Conservation (phyloP, 2,113 vertebrate genomes). For the Epinephelus moara region DNA sequence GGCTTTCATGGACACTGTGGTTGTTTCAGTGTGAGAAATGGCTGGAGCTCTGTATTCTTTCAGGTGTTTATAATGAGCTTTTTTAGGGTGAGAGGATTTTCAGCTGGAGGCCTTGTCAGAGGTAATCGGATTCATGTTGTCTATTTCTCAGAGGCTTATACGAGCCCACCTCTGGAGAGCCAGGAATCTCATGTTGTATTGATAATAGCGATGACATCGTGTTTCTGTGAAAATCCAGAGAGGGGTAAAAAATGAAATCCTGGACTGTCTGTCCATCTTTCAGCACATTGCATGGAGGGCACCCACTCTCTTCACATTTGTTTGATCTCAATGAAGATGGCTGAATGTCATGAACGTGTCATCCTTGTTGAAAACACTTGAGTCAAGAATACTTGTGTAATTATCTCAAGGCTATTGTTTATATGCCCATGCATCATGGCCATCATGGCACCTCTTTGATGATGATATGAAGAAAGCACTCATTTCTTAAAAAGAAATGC, state of each 20-base stretch:
- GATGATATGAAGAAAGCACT: not conserved
- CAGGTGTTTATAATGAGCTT: constrained; percentile 57
- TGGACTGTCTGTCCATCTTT: constrained; percentile 15
- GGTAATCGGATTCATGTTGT: constrained; percentile 64
- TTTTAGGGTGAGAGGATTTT: constrained; percentile 62
- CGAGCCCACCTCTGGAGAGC: constrained; percentile 35
- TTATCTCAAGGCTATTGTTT: constrained; percentile 3
- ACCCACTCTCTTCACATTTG: not conserved
- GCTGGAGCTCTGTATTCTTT: not conserved
- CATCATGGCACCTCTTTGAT: constrained; percentile 9
- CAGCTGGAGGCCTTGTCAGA: constrained; percentile 46
- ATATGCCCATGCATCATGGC: not conserved
- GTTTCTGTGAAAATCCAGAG: constrained; percentile 1
- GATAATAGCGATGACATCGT: constrained; percentile 45
- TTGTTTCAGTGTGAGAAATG: constrained; percentile 19
- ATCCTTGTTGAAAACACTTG: not conserved
- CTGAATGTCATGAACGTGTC: constrained; percentile 1
- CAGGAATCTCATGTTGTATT: constrained; percentile 39
- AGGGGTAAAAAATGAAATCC: constrained; percentile 3
- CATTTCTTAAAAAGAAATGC: not conserved
- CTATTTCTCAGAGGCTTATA: constrained; percentile 43
- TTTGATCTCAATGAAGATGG: constrained; percentile 3
- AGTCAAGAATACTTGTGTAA: not conserved
- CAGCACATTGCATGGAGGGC: not conserved
- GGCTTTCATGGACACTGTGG: not conserved